These are phyloP conservation scores for Agapetus fuscipes DNA, from an alignment of 2,888 invertebrate genomes.

Conservation along the genomic window DNA sequence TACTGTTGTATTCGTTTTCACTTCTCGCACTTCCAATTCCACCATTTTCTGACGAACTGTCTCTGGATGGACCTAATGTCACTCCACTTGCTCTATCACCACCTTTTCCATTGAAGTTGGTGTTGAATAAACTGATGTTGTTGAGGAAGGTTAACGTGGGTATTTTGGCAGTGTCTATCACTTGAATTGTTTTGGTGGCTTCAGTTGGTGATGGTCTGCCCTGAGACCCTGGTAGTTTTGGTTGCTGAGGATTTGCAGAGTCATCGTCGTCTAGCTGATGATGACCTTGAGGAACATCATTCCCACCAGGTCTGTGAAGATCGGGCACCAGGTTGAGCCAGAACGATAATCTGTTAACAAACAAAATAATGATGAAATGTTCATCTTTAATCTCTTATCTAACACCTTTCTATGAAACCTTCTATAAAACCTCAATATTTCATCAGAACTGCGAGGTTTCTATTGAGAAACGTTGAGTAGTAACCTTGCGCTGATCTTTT, in stretches of 20 bases:
- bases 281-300: constrained; percentile 75
- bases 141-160: constrained; percentile 31
- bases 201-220: constrained; percentile 48
- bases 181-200: constrained; percentile 35
- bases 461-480: too few species aligned
- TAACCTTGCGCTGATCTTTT: too few species aligned
- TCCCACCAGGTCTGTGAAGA: constrained; percentile 77
- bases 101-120: constrained; percentile 29
- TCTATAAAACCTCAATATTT: too few species aligned
- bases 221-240: constrained; percentile 47
- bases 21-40: constrained; percentile 1
- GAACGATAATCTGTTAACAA: constrained; percentile 61
- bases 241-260: constrained; percentile 44
- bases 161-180: constrained; percentile 32
- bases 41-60: constrained; percentile 23
- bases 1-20: constrained; percentile 27
- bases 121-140: constrained; percentile 38
- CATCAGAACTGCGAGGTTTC: too few species aligned
- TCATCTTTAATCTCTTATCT: neutral
- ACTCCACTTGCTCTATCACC: constrained; percentile 32
- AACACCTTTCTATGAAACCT: too few species aligned
- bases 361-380: too few species aligned
- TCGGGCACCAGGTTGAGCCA: constrained; percentile 94
- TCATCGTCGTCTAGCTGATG: constrained; percentile 75
- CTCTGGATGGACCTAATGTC: constrained; percentile 28